Percentiles rank a stretch among this genome's conserved stretches.
phyloP scores from a whole-genome alignment of 2,888 invertebrate genomes.

The Lacanobia wlatinum region DNA sequence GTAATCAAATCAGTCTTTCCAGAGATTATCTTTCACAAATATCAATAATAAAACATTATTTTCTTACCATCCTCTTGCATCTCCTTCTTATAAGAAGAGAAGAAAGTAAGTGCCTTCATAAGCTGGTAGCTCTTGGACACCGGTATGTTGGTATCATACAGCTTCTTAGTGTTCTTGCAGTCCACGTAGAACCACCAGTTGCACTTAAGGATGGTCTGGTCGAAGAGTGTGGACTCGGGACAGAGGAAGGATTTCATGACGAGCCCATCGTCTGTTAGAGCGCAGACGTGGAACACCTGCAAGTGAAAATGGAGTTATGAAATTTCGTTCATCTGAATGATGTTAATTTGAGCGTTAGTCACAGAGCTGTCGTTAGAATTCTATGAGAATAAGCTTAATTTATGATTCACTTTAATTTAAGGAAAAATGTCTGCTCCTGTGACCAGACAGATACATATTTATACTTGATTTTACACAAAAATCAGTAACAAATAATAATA shows the following conservation, averaged over 20 bases:
- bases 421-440: too few relatives aligned
- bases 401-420: too few relatives aligned
- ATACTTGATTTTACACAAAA: too few relatives aligned
- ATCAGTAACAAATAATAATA: too few relatives aligned
- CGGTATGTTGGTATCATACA: conserved; percentile 97
- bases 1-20: too few relatives aligned
- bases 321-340: neutral
- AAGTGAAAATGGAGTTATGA: conserved; percentile 40
- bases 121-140: conserved; percentile 97
- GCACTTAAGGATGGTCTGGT: conserved; percentile 97
- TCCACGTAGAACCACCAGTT: conserved; percentile 99
- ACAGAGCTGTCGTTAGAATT: too few relatives aligned
- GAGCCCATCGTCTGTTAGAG: conserved; percentile 96
- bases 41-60: neutral
- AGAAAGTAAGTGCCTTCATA: conserved; percentile 97
- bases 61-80: conserved; percentile 81
- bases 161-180: conserved; percentile 94
- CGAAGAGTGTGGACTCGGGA: conserved; percentile 97
- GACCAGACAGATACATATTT: too few relatives aligned
- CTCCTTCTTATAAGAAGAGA: conserved; percentile 95
- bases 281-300: conserved; percentile 97
- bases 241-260: conserved; percentile 98
- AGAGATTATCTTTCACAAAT: neutral
- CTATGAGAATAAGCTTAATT: too few relatives aligned
- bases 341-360: too few relatives aligned